Base-by-base conservation (phyloP, 2,888 invertebrate genomes). In the Dasypogon diadema region DNA sequence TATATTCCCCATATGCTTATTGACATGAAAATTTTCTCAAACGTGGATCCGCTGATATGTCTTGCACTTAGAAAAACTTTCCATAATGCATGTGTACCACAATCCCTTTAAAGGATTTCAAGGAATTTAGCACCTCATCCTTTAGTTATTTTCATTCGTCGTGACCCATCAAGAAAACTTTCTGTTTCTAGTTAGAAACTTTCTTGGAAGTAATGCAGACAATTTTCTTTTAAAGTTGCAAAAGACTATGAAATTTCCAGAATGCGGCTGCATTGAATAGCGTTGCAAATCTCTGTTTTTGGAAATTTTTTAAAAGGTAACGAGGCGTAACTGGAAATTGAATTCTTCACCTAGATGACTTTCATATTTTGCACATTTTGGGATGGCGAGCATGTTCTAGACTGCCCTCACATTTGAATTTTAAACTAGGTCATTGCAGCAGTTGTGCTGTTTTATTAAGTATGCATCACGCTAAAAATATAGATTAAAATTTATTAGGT, bases 171-270 rank as follows among this genome's bases (percentile, higher is more conserved):
- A 68, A 60, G 37, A 37, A 60, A 60, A 60, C 37, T 60, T 60
- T 60, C 37, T 60, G 60, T 60, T 60, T 60, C 60, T 60, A 60
- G 60, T 60, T 60, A 60, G 37, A 60, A 60, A 60, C 60, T 60
- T 60, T 60, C 12, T 60, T 60, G 60, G 37, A 34, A 60, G 37
- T 37, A 60, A 60, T 37, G 21, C 60, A 60, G 37, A 37, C 60
- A 18, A 60, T 18, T 34, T 21, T 37, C 60, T 16, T 60, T 60
- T 16, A 60, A 42, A 30, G 34, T 21, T 18, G 5, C 16, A 37
- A 60, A 42, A 21, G 37, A 18, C 60, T 60, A 37, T 18, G 34
- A 60, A 60, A 60, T 37, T 3, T 30, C 18, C 10, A 60, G 10
- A 37, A 10, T 34, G 60, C 10, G 2, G 21, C 60, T 34, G 37